phyloP scores from a whole-genome alignment of 2,113 vertebrate genomes.

The Chaetops frenatus region DNA sequence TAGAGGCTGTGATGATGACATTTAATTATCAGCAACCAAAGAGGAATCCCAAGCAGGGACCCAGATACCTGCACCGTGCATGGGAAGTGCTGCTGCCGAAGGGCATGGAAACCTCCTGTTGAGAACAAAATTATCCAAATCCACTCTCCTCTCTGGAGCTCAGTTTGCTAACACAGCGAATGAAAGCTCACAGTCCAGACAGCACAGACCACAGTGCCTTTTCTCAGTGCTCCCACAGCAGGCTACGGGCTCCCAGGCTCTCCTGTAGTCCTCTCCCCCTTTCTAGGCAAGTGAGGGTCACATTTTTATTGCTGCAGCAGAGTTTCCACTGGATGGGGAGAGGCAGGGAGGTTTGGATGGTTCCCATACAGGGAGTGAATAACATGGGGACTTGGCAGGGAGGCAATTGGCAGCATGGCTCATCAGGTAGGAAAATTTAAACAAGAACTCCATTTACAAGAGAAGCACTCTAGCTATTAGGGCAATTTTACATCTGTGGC shows the following conservation, averaged over 20 bases:
- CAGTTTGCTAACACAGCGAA: not conserved
- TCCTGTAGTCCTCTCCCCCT: not conserved
- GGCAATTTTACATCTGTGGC: not conserved
- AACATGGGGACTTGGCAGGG: not conserved
- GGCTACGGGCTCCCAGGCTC: accelerated
- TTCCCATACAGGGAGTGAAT: not conserved
- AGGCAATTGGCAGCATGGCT: not conserved
- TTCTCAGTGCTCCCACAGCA: not conserved
- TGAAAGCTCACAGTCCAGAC: not conserved
- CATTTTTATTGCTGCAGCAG: not conserved
- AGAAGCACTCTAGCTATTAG: not conserved
- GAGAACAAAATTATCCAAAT: not conserved
- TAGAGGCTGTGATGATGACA: not conserved
- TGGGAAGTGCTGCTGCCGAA: accelerated
- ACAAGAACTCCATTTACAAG: not conserved
- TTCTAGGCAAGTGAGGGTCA: not conserved
- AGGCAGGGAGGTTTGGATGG: not conserved
- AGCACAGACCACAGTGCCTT: not conserved
- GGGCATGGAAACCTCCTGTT: not conserved
- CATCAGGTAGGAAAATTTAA: not conserved
- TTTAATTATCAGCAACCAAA: not conserved
- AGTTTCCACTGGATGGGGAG: not conserved
- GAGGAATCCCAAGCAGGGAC: not conserved
- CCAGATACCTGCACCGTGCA: not conserved
- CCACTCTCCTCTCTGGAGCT: not conserved